Evolutionary conservation across 2,888 invertebrate genomes (phyloP).

Genomic region (Polydrusus tereticollis): DNA sequence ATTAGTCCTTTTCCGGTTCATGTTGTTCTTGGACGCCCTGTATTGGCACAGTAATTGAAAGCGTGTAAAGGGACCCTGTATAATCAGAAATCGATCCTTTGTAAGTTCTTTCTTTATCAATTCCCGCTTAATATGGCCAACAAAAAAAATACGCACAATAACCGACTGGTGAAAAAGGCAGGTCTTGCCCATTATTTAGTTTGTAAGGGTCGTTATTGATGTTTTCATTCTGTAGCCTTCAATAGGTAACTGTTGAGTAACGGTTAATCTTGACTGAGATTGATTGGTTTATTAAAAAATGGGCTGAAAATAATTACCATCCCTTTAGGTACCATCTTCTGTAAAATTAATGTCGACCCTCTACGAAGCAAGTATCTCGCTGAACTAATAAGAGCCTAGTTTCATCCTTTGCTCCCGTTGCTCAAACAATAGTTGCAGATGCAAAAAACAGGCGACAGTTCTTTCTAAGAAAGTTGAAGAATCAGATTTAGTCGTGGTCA

Average conservation of each 20-base stretch:
- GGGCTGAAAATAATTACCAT: background rate
- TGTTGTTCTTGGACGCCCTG: no score
- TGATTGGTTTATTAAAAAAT: background rate
- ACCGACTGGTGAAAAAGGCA: background rate
- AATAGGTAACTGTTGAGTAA: slow-evolving; percentile 6
- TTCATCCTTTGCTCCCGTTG: no score
- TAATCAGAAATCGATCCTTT: background rate
- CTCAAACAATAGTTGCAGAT: no score
- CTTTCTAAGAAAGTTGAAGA: no score
- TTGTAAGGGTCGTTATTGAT: slow-evolving; percentile 11
- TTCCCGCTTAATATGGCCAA: background rate
- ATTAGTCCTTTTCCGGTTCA: no score
- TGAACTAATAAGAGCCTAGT: no score
- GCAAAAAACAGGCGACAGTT: no score
- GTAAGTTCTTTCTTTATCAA: background rate
- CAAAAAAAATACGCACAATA: slow-evolving; percentile 1
- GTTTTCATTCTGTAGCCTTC: slow-evolving; percentile 3
- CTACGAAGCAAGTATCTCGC: no score
- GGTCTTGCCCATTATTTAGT: slow-evolving; percentile 6
- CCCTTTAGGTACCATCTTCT: background rate
- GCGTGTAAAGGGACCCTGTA: background rate
- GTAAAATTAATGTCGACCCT: no score
- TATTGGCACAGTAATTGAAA: no score
- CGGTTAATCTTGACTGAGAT: slow-evolving; percentile 6
- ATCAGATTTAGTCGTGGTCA: no score